Base-by-base conservation (phyloP, 2,113 vertebrate genomes). In the Heterotis niloticus region DNA sequence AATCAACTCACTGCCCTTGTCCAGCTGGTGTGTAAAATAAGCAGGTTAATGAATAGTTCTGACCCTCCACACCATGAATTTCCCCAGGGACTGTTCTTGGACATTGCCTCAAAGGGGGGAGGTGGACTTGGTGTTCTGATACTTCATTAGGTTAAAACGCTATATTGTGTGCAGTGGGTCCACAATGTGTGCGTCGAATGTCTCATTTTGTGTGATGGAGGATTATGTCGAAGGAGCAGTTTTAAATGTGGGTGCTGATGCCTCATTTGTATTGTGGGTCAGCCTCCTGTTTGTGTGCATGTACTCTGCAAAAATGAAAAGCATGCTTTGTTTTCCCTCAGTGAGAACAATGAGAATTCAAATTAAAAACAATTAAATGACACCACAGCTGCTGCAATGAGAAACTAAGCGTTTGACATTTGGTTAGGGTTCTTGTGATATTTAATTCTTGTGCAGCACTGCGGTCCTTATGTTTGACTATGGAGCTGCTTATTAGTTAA, bases 141-240 rank as follows among this genome's bases (percentile, higher is more conserved):
- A 86, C 66, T 44, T 77, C 84, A 85, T 85, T 89, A 82, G 85
- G 88, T 89, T 82, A 89, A 88, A 79, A 83, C 77, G 81, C 72
- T 71, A n/a, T 20, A 79, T 85, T 81, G 72, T 81, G 72, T 44
- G 2, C 34, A 44, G 3, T 44, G 34, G 34, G 34, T 44, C 7
- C n/a, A 7, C 3, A 44, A 44, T 44, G 34, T 81, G 34, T 44
- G 34, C 34, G 3, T 44, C 7, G 2, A 44, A 44, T 44, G 34
- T 44, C 34, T 44, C 34, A 2, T 44, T 44, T 44, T 44, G 34
- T 80, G 77, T 75, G 79, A 82, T 60, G 56, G 79, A 57, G 14
- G n/a, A 23, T 52, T 10, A 26, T 16, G 23, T 17, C 5, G 51
- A 74, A 26, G 11, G 23, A 88, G 87, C 87, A 87, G 87, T 81